Evolutionary conservation across 2,888 invertebrate genomes (phyloP).

Genomic region (Craniophora ligustri): DNA sequence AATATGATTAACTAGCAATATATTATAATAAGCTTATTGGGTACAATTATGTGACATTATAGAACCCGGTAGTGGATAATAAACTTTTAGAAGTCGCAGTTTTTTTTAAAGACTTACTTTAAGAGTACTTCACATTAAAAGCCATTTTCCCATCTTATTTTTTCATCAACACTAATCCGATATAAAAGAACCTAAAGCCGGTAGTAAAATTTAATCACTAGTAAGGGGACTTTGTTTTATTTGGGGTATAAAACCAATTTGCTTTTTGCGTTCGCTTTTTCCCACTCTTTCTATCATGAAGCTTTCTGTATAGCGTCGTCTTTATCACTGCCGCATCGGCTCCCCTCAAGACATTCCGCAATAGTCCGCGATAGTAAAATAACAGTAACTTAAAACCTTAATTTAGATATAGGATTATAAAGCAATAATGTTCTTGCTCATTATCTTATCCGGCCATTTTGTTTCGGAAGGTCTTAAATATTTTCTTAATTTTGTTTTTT

Average conservation of each 20-base stretch:
- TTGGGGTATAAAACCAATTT: constrained; percentile 56
- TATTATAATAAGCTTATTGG: too few relatives aligned
- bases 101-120: too few relatives aligned
- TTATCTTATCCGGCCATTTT: constrained; percentile 23
- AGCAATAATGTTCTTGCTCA: constrained; percentile 29
- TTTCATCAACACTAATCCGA: constrained; percentile 39
- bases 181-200: constrained; percentile 53
- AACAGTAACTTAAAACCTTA: constrained; percentile 55
- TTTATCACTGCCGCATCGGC: constrained; percentile 10
- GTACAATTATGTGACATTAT: too few relatives aligned
- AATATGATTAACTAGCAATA: too few relatives aligned
- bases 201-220: constrained; percentile 61
- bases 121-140: too few relatives aligned
- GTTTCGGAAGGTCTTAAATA: constrained; percentile 3
- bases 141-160: constrained; percentile 27
- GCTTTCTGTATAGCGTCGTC: constrained; percentile 9
- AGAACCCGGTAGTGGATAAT: too few relatives aligned
- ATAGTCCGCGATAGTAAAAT: constrained; percentile 55
- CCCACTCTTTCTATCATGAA: constrained; percentile 15
- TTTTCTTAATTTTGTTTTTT: background rate
- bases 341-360: constrained; percentile 41
- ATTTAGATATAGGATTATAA: constrained; percentile 55
- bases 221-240: constrained; percentile 59
- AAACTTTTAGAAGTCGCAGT: too few relatives aligned
- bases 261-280: constrained; percentile 35